phyloP scores from a whole-genome alignment of 2,113 vertebrate genomes.

The Sitta europaea region DNA sequence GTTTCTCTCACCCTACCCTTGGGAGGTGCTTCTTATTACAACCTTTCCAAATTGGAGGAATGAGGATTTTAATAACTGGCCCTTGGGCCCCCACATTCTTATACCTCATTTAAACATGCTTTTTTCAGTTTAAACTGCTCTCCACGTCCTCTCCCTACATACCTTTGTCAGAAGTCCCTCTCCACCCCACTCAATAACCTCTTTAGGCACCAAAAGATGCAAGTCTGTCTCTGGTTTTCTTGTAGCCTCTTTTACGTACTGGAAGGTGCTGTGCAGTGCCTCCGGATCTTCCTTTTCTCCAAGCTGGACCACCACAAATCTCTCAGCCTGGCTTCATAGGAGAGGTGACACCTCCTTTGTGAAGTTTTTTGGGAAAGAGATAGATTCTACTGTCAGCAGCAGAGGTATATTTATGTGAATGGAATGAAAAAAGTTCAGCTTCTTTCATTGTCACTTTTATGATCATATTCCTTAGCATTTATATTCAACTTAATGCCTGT shows the following conservation, averaged over 20 bases:
- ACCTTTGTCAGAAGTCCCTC: background rate
- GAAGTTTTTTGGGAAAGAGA: background rate
- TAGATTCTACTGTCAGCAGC: background rate
- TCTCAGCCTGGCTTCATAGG: background rate
- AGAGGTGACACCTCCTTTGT: background rate
- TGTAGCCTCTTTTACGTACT: no score
- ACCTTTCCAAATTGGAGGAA: no score
- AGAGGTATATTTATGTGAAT: background rate
- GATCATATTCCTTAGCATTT: background rate
- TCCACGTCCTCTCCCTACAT: no score
- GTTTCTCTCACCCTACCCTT: no score
- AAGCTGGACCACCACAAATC: background rate
- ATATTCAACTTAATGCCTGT: background rate
- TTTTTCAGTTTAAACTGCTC: background rate
- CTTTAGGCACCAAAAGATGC: background rate
- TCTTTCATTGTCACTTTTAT: background rate
- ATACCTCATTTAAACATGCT: no score
- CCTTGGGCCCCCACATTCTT: no score
- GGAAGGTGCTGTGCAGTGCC: background rate
- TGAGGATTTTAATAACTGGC: no score
- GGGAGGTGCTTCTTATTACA: no score
- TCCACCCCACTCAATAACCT: background rate
- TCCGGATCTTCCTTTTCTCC: no score
- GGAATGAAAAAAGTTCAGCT: background rate
- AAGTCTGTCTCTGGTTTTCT: background rate